Base-by-base conservation (phyloP, 2,888 invertebrate species). In the Harpagoxenus sublaevis region DNA sequence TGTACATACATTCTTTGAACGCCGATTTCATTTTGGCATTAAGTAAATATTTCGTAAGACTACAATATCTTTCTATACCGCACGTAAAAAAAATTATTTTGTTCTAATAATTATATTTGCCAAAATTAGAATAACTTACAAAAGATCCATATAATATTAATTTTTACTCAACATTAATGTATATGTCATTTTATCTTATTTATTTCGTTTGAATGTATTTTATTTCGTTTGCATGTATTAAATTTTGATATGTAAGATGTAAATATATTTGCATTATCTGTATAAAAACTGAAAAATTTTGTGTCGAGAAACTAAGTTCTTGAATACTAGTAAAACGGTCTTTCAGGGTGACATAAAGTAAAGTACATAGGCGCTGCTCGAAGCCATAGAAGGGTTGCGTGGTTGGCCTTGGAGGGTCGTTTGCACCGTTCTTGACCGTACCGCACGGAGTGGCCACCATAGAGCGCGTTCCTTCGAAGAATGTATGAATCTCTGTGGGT, bases 391-490 rank as follows among this genome's bases (percentile, higher is more conserved):
- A 92, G 92, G 92, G 92, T 92, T 92, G 92, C 88, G 90, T 81
- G 87, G 92, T 92, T 92, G 92, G 89, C 93, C 92, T 92, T 92
- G 92, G 89, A 92, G 89, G 90, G 91, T 92, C 92, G 91, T 92
- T 92, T 89, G 89, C 92, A 92, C 91, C 89, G 88, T 89, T 86
- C 90, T 89, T 87, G 90, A 87, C 87, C 86, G 87, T 86, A 87
- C 86, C 84, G 87, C 86, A 78, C 83, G 84, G 83, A 89, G 60
- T 39, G 75, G 81, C 73, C 83, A 86, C 84, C 87, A 86, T 87
- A 81, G 87, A 88, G 83, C 85, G 74, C 57, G 88, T 85, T 86
- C 86, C 86, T 88, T 86, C 87, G 86, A 88, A 89, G 90, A 92
- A 92, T 91, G 91, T 86, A 88, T 84, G 89, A 89, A 87, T 88